Conservation (phyloP, 2,888 invertebrate genomes). For the Norana najaformis region DNA sequence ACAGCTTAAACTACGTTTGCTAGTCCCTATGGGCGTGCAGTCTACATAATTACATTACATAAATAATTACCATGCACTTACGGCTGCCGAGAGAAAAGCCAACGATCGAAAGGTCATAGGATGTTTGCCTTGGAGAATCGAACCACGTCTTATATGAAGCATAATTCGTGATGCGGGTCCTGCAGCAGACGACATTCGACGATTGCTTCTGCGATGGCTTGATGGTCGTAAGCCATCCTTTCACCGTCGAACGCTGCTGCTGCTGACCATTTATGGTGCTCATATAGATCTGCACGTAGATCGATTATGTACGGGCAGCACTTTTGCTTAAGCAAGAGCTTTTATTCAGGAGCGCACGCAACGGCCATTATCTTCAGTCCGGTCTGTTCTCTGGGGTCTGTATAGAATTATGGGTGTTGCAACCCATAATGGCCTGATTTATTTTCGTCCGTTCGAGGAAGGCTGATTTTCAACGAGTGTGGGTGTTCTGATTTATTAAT, state of each 20-base stretch:
- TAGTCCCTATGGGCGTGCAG: background rate
- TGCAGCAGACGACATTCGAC: background rate
- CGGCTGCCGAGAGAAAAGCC: background rate
- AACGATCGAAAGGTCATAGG: background rate
- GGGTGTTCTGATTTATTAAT: background rate
- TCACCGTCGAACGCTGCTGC: background rate
- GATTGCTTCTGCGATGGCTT: background rate
- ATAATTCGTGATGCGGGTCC: background rate
- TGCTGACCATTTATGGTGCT: background rate
- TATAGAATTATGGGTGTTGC: background rate
- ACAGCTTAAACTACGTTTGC: background rate
- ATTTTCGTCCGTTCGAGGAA: background rate
- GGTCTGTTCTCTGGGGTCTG: background rate
- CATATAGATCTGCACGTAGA: background rate
- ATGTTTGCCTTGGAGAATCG: background rate
- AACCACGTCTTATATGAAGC: background rate
- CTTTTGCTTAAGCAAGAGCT: background rate
- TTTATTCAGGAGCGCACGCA: background rate
- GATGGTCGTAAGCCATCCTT: background rate
- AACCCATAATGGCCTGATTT: background rate
- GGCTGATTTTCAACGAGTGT: background rate
- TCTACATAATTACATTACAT: background rate
- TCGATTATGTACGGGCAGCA: background rate
- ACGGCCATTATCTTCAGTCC: background rate
- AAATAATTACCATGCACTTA: background rate